A percentile compares a stretch with the other conserved stretches of the same genome.
These are phyloP conservation scores for Amphibalanus amphitrite DNA, from an alignment of 1,140 invertebrate genomes.

Conservation along the genomic window DNA sequence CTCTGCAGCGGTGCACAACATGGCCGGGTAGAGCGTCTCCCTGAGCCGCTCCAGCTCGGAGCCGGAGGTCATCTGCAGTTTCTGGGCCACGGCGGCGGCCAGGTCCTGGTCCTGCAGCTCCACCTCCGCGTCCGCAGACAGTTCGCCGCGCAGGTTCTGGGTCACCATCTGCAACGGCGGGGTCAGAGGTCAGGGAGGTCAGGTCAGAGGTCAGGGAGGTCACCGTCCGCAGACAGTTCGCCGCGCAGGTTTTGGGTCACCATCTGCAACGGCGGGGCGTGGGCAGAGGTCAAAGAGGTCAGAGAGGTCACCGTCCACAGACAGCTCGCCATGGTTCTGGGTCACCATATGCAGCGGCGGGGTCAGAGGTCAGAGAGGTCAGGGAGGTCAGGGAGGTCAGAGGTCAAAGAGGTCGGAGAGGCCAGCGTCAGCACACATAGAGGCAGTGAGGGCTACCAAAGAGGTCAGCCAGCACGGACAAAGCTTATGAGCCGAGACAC, in stretches of 20 bases:
- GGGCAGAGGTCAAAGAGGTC: background rate
- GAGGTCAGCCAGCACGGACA: no score
- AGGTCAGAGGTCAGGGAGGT: background rate
- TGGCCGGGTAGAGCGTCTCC: slow-evolving; percentile 54
- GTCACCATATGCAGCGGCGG: no score
- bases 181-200: background rate
- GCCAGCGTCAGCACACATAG: no score
- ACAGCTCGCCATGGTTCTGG: no score
- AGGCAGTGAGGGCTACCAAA: no score
- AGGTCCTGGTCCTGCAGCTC: slow-evolving; percentile 31
- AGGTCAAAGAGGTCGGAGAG: background rate
- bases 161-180: slow-evolving; percentile 46
- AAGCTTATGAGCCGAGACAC: no score
- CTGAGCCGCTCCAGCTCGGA: slow-evolving; percentile 49
- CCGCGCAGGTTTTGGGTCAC: no score
- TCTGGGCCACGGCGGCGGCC: slow-evolving; percentile 44
- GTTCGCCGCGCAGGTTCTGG: slow-evolving; percentile 34
- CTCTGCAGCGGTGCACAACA: slow-evolving; percentile 53
- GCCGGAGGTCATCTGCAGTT: slow-evolving; percentile 43
- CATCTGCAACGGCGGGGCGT: no score
- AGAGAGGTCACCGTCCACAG: background rate
- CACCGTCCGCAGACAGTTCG: no score
- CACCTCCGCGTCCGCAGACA: slow-evolving; percentile 21
- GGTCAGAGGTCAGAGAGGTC: background rate
- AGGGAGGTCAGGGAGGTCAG: background rate